phyloP scores from a whole-genome alignment of 2,888 invertebrate genomes.

The Nasonia oneida region DNA sequence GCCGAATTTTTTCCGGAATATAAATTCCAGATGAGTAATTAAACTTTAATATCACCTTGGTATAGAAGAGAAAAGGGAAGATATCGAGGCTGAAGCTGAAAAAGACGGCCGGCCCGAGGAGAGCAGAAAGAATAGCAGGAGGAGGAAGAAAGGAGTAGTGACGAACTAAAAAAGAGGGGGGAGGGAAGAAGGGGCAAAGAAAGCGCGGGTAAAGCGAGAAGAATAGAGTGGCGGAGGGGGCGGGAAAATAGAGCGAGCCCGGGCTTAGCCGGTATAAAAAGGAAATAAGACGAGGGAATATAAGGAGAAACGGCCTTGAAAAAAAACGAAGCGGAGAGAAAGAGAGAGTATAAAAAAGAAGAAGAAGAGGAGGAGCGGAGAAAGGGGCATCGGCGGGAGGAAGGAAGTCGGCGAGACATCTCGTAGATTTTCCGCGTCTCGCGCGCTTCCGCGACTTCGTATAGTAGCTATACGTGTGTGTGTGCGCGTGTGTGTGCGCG shows the following conservation, averaged over 20 bases:
- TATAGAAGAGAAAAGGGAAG: background rate
- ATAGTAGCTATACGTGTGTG: background rate
- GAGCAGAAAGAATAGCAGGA: background rate
- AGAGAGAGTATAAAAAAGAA: background rate
- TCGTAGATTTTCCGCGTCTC: constrained; percentile 67
- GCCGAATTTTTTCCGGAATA: too few relatives aligned
- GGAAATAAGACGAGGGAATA: constrained; percentile 47
- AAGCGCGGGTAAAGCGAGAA: constrained; percentile 36
- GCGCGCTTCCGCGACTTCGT: constrained; percentile 63
- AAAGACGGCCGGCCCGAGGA: background rate
- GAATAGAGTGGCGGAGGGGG: constrained; percentile 30
- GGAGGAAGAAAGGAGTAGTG: constrained; percentile 34
- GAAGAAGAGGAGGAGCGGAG: background rate
- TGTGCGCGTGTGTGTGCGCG: too few relatives aligned
- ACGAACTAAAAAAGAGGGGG: constrained; percentile 10
- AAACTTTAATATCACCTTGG: constrained; percentile 28
- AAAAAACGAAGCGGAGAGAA: constrained; percentile 18
- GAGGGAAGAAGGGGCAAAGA: constrained; percentile 10
- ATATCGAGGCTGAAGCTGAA: constrained; percentile 1
- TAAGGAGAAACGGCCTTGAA: constrained; percentile 53
- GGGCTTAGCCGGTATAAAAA: constrained; percentile 47
- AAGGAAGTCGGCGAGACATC: constrained; percentile 59
- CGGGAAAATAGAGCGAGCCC: constrained; percentile 42
- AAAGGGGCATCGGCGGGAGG: constrained; percentile 45
- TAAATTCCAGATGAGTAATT: constrained; percentile 26